A percentile compares a stretch with the other conserved stretches of the same genome.
Conservation (phyloP, 2,113 vertebrate species). For the Indicator indicator region DNA sequence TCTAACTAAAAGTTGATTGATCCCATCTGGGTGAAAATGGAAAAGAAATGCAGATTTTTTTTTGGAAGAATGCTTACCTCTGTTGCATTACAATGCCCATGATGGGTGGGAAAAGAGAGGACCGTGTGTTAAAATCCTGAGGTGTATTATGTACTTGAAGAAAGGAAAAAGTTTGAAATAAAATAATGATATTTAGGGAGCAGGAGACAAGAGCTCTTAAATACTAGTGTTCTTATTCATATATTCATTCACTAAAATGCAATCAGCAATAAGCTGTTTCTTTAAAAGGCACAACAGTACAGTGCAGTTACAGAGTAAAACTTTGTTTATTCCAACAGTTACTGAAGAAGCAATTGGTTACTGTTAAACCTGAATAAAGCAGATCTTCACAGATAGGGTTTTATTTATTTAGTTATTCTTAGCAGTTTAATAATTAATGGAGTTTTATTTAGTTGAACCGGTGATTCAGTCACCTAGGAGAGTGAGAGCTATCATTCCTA, state of each 20-base stretch:
- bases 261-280: background rate
- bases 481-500: background rate
- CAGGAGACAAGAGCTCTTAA: background rate
- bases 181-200: background rate
- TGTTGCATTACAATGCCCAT: background rate
- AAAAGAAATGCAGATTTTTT: background rate
- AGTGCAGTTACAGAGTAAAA: background rate
- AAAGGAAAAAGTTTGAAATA: background rate
- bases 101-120: background rate
- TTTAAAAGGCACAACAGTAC: background rate
- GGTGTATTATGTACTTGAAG: background rate
- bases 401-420: background rate
- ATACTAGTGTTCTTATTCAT: background rate
- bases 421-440: conserved; percentile 27
- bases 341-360: background rate
- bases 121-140: background rate
- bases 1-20: background rate
- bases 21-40: background rate
- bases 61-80: background rate
- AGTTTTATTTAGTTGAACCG: conserved; percentile 11
- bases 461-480: background rate
- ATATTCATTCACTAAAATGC: background rate
- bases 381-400: background rate
- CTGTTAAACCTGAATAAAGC: background rate
- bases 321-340: background rate